phyloP scores from a whole-genome alignment of 2,113 vertebrate genomes.

The Alectura lathami region DNA sequence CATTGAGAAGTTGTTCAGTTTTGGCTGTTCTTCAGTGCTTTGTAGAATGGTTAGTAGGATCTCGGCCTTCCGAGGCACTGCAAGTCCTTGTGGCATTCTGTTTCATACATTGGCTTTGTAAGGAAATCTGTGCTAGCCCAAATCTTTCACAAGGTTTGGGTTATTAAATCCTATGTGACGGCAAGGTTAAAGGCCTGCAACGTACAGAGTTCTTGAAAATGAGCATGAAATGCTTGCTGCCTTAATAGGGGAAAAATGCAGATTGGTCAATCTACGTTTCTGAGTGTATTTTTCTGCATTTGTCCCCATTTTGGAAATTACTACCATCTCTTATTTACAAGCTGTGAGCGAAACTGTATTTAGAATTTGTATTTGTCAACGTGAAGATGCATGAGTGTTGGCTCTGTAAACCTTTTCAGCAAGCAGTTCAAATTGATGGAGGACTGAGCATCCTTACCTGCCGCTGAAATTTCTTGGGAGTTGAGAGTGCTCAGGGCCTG shows the following conservation, averaged over 20 bases:
- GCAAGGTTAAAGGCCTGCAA: background rate
- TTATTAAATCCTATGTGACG: background rate
- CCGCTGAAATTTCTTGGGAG: constrained; percentile 11
- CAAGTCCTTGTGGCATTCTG: background rate
- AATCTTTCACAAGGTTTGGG: background rate
- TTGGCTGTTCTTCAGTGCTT: background rate
- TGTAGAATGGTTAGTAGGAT: background rate
- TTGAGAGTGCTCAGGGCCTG: constrained; percentile 56
- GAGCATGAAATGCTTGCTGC: background rate
- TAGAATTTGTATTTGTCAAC: background rate
- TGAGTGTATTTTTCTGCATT: background rate
- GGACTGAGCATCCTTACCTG: constrained; percentile 55
- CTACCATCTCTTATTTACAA: background rate
- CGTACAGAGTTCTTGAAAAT: background rate
- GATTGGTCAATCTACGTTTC: background rate
- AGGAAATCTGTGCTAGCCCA: background rate
- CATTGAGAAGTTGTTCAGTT: background rate
- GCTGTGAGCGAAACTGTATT: background rate
- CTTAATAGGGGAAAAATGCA: background rate
- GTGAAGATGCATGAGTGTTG: constrained; percentile 56
- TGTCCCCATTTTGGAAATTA: background rate
- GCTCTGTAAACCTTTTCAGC: constrained; percentile 58
- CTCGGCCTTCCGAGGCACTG: background rate
- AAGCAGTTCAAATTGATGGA: background rate
- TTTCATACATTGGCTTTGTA: background rate